Base-by-base conservation (phyloP, 2,888 invertebrate species). In the Petrolisthes manimaculis region DNA sequence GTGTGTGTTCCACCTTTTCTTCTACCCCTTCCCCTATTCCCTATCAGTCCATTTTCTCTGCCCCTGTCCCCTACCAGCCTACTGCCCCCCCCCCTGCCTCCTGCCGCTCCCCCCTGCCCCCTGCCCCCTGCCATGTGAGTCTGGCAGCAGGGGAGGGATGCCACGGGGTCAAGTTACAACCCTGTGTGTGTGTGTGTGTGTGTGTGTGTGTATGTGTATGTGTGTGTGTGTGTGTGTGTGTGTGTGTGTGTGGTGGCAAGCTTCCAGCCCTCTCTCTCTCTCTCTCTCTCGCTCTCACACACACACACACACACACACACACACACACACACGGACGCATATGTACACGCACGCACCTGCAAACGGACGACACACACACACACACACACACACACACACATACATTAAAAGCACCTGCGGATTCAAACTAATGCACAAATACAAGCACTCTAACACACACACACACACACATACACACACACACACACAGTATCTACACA, bases 181-280 rank as follows among this genome's bases (percentile, higher is more conserved):
- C 14, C 8, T 61, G 61, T 61, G 61, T 61, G 75, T 75, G 75
- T 75, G 75, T 75, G 75, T 75, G 75, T 75, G 75, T 75, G 75
- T 75, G 75, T 75, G 75, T 75, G 75, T 75, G 75, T 75, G 75
- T 75, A n/a, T 75, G 75, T 75, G 75, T 75, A n/a, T 75, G 75
- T 75, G 75, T 21, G 75, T 21, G 75, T 21, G 75, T 21, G 75
- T 21, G 75, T 21, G 75, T 21, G 75, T 21, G 75, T 21, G 75
- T 75, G 75, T 75, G 61, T 61, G 61, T 61, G 8, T 14, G 14
- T 9, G 61, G 14, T 9, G 14, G 61, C 14, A 6, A 61, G 8
- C n/a, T 21, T 8, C 37, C 75, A 75, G n/a, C n/a, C 75, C 75
- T 12, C n/a, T 75, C 9, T 24, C 6, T 12, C 8, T 75, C 5